phyloP scores from a whole-genome alignment of 2,797 vertebrate genomes.

The Oophaga sylvatica region DNA sequence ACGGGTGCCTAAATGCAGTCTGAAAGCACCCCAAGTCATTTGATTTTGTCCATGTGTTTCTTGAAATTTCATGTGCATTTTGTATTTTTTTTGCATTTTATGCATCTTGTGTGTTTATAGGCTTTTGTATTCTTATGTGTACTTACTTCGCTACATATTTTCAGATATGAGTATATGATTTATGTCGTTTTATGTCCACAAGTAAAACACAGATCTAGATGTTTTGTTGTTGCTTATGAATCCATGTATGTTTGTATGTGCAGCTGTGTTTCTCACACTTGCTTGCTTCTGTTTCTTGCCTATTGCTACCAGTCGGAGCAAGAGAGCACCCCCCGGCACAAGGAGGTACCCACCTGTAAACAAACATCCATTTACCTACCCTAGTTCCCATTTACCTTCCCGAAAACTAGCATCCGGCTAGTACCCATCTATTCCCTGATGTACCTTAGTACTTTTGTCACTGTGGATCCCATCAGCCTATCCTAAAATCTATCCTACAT shows the following conservation, averaged over 20 bases:
- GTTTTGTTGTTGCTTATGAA: slow-evolving; percentile 6
- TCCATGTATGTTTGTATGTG: slow-evolving; percentile 34
- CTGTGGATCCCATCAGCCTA: slow-evolving; percentile 38
- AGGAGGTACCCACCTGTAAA: slow-evolving; percentile 85
- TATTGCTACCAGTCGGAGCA: slow-evolving; percentile 88
- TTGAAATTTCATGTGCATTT: slow-evolving; percentile 11
- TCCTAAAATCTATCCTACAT: slow-evolving; percentile 53
- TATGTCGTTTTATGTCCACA: not conserved
- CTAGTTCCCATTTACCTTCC: slow-evolving; percentile 44
- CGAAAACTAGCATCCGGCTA: slow-evolving; percentile 37
- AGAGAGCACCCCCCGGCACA: slow-evolving; percentile 92
- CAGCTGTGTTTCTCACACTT: slow-evolving; percentile 65
- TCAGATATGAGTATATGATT: not conserved
- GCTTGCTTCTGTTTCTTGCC: slow-evolving; percentile 71
- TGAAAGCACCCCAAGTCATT: not conserved
- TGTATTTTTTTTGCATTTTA: not conserved
- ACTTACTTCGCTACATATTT: not conserved
- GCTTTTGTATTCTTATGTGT: not conserved
- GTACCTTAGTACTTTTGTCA: slow-evolving; percentile 35
- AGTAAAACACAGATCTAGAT: not conserved
- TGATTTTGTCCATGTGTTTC: not conserved
- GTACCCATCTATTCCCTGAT: slow-evolving; percentile 28
- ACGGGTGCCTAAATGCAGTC: too few species aligned
- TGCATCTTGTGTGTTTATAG: slow-evolving; percentile 9
- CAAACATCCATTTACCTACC: slow-evolving; percentile 52